Evolutionary conservation across 1,140 invertebrate genomes (phyloP), one percentile per base, ranked within the genome.

Genomic region (Hermetia illucens): DNA sequence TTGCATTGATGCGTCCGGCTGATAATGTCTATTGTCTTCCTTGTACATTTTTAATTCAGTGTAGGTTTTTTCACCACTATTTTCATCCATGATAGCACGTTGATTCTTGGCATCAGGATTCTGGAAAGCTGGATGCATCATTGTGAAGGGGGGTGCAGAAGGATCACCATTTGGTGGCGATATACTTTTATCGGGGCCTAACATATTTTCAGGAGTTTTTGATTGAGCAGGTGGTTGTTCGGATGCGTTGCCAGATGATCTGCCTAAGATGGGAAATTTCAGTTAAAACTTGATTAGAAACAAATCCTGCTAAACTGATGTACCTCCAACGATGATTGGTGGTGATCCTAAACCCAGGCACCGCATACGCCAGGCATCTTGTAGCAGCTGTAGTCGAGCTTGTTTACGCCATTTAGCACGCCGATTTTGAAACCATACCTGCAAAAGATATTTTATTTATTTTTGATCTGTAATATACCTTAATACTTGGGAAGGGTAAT

Each of bases 361-460:
- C 35, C 84, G 72, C 80, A 90, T 86, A 49, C 84, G 65, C 84
- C 84, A 90, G 4, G 85, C 84, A 53, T 89, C 85, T 57, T 90
- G 85, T 10, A 88, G 66, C 21, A 90, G 62, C 50, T 88, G 84
- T 21, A 90, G 63, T 12, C 85, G 67, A 2, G 85, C 83, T 52
- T 88, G 82, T 51, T 88, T 88, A 21, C 83, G 70, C 84, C 83
- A 87, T 54, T 89, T 87, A 9, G 84, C 83, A 36, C 83, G 65
- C n/a, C 83, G 67, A 52, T 88, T 87, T 68, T 88, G 84, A 61
- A 88, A 87, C 84, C 83, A 88, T n/a, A 89, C 83, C 82, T 82
- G 50, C 2, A 52, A 53, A 33, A 29, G 22, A 32, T 39, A 42
- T 35, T n/a, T 19, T 17, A 21, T 37, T 21, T 13, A 24, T 20